Conservation (phyloP, 2,797 vertebrate genomes). For the Pseudomugil tenellus region DNA sequence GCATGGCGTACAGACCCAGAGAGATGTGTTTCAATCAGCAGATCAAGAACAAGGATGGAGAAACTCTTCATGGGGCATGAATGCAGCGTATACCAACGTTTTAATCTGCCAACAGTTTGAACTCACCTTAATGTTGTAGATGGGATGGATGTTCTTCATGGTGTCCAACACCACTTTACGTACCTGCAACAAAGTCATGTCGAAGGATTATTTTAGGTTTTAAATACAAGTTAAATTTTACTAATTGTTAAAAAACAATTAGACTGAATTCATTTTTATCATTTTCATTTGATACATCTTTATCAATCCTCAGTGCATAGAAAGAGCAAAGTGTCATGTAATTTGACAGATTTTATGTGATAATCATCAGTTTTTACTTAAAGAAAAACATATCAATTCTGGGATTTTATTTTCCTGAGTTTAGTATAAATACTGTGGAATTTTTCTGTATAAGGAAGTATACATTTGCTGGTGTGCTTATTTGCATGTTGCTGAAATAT, state of each 20-base stretch:
- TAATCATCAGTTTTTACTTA: too few relatives aligned
- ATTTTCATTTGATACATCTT: too few relatives aligned
- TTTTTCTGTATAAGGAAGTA: not conserved
- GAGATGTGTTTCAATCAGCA: slow-evolving; percentile 63
- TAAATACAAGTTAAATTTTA: not conserved
- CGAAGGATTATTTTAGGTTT: not conserved
- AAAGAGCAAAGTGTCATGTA: too few relatives aligned
- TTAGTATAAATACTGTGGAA: not conserved
- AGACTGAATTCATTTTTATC: too few relatives aligned
- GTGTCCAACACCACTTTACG: slow-evolving; percentile 97
- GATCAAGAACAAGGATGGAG: slow-evolving; percentile 80
- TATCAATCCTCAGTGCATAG: too few relatives aligned
- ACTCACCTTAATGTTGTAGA: slow-evolving; percentile 97
- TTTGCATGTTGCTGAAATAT: not conserved
- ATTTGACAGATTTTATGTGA: too few relatives aligned
- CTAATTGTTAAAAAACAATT: too few relatives aligned
- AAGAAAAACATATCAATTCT: too few relatives aligned
- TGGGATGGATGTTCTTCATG: slow-evolving; percentile 98
- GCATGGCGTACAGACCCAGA: slow-evolving; percentile 55
- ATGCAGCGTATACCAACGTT: not conserved
- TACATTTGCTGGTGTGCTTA: not conserved
- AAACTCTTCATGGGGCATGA: slow-evolving; percentile 68
- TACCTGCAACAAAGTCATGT: slow-evolving; percentile 80
- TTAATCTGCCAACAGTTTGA: not conserved
- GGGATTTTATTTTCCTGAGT: too few relatives aligned